A percentile compares a stretch with the other conserved stretches of the same genome.
Evolutionary conservation across 2,888 invertebrate species (phyloP).

Genomic region (Drosophila birchii): DNA sequence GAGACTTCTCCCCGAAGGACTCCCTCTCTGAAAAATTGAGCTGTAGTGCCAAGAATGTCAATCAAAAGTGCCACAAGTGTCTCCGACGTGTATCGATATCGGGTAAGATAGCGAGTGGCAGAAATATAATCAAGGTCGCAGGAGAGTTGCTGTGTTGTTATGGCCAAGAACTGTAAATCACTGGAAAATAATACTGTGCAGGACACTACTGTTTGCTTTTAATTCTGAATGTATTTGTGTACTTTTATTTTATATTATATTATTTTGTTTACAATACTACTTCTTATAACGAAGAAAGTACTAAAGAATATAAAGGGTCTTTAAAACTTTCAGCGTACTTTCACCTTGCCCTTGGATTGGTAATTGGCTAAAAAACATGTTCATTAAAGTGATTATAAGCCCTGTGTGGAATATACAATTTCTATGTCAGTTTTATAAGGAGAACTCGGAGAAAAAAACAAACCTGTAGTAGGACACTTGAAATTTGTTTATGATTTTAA

Average conservation of each 20-base stretch:
- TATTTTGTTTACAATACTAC: background rate
- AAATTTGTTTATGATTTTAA: background rate
- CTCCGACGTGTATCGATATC: conserved; percentile 42
- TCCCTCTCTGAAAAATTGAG: conserved; percentile 28
- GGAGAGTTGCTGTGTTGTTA: conserved; percentile 2
- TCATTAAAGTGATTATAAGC: conserved; percentile 1
- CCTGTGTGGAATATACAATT: background rate
- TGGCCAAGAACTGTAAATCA: conserved; percentile 1
- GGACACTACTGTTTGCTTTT: background rate
- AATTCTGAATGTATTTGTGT: conserved; percentile 2
- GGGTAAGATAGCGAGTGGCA: conserved; percentile 35
- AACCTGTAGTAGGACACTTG: no score
- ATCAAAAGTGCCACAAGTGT: conserved; percentile 50
- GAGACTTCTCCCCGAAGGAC: conserved; percentile 2
- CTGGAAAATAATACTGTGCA: background rate
- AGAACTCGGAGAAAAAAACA: background rate
- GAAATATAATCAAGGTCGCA: conserved; percentile 27
- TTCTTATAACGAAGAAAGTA: background rate
- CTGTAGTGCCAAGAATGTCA: conserved; percentile 41
- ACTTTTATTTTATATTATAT: background rate
- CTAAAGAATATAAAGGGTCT: background rate
- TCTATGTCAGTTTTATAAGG: background rate
- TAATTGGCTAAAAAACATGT: background rate
- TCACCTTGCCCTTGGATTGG: no score
- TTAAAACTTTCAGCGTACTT: background rate